phyloP scores from a whole-genome alignment of 2,888 invertebrate genomes.

The Torymus tubicola region DNA sequence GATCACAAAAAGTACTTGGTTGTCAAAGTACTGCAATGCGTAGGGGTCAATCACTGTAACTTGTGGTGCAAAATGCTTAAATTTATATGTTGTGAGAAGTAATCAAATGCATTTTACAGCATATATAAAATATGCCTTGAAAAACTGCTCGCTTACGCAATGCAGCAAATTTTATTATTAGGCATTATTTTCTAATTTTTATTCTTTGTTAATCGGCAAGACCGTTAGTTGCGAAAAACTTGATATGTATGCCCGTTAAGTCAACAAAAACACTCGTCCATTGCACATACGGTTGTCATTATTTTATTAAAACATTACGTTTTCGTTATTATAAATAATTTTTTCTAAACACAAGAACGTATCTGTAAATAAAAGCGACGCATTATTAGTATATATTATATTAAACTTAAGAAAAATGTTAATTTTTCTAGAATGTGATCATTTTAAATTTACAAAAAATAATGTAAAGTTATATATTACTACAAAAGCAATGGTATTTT shows the following conservation, averaged over 20 bases:
- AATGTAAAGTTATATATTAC: conserved; percentile 32
- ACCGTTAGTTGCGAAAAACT: conserved; percentile 60
- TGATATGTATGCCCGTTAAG: conserved; percentile 47
- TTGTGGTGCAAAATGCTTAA: conserved; percentile 58
- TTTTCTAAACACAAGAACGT: conserved; percentile 62
- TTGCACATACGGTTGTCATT: conserved; percentile 54
- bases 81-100: conserved; percentile 54
- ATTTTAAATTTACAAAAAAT: conserved; percentile 36
- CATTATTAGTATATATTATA: conserved; percentile 47
- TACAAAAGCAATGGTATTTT: conserved; percentile 37
- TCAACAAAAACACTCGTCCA: conserved; percentile 55
- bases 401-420: conserved; percentile 34
- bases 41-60: conserved; percentile 56
- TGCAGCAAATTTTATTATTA: conserved; percentile 63
- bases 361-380: conserved; percentile 60
- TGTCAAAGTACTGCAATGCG: conserved; percentile 52
- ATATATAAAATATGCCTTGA: conserved; percentile 56
- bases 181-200: conserved; percentile 64
- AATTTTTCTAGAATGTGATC: conserved; percentile 48
- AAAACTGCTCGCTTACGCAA: conserved; percentile 62
- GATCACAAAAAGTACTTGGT: conserved; percentile 50
- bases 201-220: conserved; percentile 64
- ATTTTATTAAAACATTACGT: conserved; percentile 48
- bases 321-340: conserved; percentile 45
- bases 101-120: conserved; percentile 56